Base-by-base conservation (phyloP, 2,113 vertebrate genomes). In the Anas platyrhynchos region DNA sequence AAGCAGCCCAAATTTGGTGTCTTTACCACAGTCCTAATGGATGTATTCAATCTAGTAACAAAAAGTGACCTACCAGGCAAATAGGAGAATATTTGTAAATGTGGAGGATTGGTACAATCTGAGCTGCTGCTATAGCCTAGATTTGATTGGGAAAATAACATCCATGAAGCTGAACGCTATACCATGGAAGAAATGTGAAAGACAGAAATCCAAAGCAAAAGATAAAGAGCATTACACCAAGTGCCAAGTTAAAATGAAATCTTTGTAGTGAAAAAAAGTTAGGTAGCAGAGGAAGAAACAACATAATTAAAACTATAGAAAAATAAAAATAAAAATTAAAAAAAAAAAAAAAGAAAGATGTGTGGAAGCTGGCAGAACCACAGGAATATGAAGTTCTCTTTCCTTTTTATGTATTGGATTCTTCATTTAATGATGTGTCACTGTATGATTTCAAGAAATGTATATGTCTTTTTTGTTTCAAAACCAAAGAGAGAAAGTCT, bases 1-100 rank as follows among this genome's bases (percentile, higher is more conserved):
- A 67, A 93, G 59, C 83, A 79, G 76, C 82, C 91, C 38, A 87
- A 91, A 95, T 85, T 92, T 41, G 8, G 9, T 68, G 89, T 81
- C 66, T 88, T 89, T 83, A 94, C 58, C 71, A 74, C 34, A 85
- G 68, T 32, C 43, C 38, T 91, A 91, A 69, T 86, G 72, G 72
- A 44, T 58, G 9, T 72, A 66, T 94, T 96, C 73, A 86, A 71
- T 26, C 63, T 69, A 27, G 32, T 80, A 80, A 90, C 41, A 95
- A 95, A 89, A 82, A 69, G 13, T 80, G 74, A 92, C 62, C 71
- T 91, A 50, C 25, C 58, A 79, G 4, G 9, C 11, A 84, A 79
- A 52, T 8, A 73, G 48, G 26, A 81, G 73, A 82, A 50, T 31
- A 8, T 29, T 31, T 36, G 20, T n/a, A 58, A 43, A 22, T n/a